These are phyloP conservation scores for Synodontis membranacea DNA, from an alignment of 2,113 vertebrate genomes.

Conservation along the genomic window DNA sequence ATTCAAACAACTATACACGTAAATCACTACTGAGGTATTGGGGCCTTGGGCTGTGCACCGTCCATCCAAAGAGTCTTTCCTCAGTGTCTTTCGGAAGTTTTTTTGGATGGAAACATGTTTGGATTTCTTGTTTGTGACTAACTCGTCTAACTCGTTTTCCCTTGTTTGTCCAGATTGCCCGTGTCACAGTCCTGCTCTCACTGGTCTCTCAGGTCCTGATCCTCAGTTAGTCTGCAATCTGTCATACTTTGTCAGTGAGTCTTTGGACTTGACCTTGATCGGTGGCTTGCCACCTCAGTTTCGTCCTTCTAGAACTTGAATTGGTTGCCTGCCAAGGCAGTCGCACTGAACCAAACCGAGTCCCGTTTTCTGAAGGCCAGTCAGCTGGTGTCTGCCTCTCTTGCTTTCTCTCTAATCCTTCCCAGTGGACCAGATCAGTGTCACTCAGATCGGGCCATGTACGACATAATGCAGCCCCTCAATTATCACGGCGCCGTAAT, in stretches of 20 bases:
- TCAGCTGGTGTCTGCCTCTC: conserved; percentile 18
- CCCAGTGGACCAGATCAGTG: conserved; percentile 13
- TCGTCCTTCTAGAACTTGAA: conserved; percentile 21
- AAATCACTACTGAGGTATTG: background rate
- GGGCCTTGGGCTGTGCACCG: background rate
- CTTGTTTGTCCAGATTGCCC: background rate
- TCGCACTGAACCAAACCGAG: background rate
- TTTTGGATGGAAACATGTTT: background rate
- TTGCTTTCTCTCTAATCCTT: conserved; percentile 4
- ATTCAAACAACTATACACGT: background rate
- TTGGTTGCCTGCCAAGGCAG: conserved; percentile 18
- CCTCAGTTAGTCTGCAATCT: background rate
- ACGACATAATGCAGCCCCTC: conserved; percentile 15
- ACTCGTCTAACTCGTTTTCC: background rate
- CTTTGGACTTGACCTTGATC: conserved; percentile 27
- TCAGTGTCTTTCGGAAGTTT: background rate
- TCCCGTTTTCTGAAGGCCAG: conserved; percentile 28
- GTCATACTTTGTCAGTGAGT: conserved; percentile 10
- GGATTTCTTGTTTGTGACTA: background rate
- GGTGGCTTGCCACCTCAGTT: conserved; percentile 18
- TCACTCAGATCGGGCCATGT: conserved; percentile 24
- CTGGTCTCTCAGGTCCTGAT: background rate
- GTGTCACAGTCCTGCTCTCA: background rate
- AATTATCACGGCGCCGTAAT: background rate
- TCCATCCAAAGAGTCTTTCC: background rate